phyloP scores from a whole-genome alignment of 2,113 vertebrate genomes.

The Dasypus novemcinctus region DNA sequence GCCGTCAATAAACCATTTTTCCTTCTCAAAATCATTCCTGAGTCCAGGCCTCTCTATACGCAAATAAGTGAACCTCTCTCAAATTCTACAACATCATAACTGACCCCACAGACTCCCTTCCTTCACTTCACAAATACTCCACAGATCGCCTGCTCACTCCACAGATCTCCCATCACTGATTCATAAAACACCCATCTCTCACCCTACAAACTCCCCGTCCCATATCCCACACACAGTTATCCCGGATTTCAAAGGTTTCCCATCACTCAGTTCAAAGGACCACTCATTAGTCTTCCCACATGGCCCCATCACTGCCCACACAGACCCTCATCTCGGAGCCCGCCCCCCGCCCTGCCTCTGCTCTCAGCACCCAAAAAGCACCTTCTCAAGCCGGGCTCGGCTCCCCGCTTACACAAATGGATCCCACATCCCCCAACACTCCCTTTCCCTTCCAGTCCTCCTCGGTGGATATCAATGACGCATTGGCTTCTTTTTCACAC shows the following conservation, averaged over 20 bases:
- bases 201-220: not conserved
- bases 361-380: constrained; percentile 11
- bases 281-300: not conserved
- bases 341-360: constrained; percentile 8
- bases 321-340: not conserved
- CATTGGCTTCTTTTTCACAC: not conserved
- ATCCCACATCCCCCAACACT: not conserved
- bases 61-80: too few relatives aligned
- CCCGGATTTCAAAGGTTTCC: not conserved
- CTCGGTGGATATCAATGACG: not conserved
- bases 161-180: not conserved
- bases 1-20: too few relatives aligned
- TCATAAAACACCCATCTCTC: not conserved
- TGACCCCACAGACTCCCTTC: not conserved
- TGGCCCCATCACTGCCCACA: not conserved
- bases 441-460: not conserved
- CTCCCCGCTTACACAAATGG: not conserved
- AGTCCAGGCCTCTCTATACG: too few relatives aligned
- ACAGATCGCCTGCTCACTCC: not conserved
- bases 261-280: not conserved
- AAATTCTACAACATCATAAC: too few relatives aligned
- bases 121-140: not conserved
- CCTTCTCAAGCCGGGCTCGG: not conserved
- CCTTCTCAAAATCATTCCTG: too few relatives aligned
- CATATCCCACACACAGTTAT: not conserved